A percentile compares a stretch with the other conserved stretches of the same genome.
Conservation (phyloP, 2,113 vertebrate species). For the Theristicus caerulescens region DNA sequence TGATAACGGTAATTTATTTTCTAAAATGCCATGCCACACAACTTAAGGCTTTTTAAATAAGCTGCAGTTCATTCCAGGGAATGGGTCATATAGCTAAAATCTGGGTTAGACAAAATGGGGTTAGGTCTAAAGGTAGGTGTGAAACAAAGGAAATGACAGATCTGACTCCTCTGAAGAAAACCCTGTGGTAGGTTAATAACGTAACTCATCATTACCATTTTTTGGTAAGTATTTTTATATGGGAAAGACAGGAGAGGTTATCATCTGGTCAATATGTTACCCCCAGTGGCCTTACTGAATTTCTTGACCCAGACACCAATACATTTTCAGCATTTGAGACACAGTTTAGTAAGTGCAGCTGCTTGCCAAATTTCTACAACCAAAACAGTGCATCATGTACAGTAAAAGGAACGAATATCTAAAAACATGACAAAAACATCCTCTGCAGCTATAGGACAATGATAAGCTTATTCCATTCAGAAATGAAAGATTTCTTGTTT, state of each 20-base stretch:
- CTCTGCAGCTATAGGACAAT: not conserved
- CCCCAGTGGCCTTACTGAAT: rapidly evolving
- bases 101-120: not conserved
- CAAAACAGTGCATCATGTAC: not conserved
- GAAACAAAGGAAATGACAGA: not conserved
- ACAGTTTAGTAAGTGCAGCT: not conserved
- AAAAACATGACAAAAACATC: not conserved
- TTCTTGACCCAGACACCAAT: not conserved
- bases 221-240: not conserved
- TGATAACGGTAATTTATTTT: not conserved
- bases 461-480: not conserved
- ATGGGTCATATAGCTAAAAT: not conserved
- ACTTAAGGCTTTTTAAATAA: not conserved
- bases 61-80: not conserved
- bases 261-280: not conserved
- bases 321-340: not conserved
- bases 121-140: not conserved
- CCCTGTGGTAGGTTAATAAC: rapidly evolving
- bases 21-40: not conserved
- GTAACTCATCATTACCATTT: not conserved
- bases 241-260: not conserved
- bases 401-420: not conserved
- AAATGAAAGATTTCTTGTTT: not conserved
- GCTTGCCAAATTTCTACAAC: not conserved
- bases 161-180: not conserved